Evolutionary conservation across 2,797 vertebrate genomes (phyloP), one percentile per base, ranked within the genome.

Genomic region (Rhinatrema bivittatum): DNA sequence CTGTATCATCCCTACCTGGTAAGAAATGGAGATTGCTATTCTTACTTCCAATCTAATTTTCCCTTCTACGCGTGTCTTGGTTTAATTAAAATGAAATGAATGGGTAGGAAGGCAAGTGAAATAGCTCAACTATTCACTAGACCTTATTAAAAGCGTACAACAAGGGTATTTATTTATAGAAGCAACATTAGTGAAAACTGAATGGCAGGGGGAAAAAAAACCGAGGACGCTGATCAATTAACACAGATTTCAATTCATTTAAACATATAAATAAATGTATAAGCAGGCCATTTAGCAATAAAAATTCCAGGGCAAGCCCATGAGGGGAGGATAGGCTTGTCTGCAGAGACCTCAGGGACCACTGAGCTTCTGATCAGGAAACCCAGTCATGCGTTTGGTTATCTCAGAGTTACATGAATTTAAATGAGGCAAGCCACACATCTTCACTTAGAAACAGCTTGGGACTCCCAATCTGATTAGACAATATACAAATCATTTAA

Each of bases 281-380:
- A 67, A 69, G 68, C 53, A 56, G 42, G 34, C 53, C 53, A 65
- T 60, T 67, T 36, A 29, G 52, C 36, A 66, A 49, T 53, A 44
- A 51, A 39, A 62, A 41, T 47, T 20, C 15, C 38, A 51, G 52
- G 57, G 21, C 28, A 56, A 31, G 53, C 21, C 26, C 36, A 14
- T 46, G 44, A 39, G 17, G n/a, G 21, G 22, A 59, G 12, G 52
- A 51, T 34, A 39, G 64, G 29, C n/a, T 50, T 39, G 37, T 41
- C 56, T 41, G 17, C 49, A 55, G 59, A 60, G 59, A 63, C 68
- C 43, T 43, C 20, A 11, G 62, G 72, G 67, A 74, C 44, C 34
- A 10, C 0, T 28, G 10, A 35, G 33, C 50, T 41, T 62, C 55
- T 71, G 72, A 81, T 78, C 69, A 76, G 44, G 56, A 59, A 71